Base-by-base conservation (phyloP, 2,888 invertebrate genomes). In the Antheraea yamamai region DNA sequence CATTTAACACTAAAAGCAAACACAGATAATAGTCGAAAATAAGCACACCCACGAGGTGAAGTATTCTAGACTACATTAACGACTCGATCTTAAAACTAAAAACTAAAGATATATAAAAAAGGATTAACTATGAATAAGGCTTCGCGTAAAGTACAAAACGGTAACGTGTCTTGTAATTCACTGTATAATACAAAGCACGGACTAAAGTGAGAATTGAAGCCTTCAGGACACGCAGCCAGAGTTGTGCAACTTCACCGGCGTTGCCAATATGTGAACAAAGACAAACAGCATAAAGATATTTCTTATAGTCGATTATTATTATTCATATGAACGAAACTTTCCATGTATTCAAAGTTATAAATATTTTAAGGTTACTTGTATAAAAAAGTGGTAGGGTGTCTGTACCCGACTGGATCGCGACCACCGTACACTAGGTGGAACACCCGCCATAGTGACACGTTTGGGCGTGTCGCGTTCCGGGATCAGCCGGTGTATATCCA, bases 151-250 rank as follows among this genome's bases (percentile, higher is more conserved):
- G 83, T 83, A 88, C 88, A 85, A 84, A 85, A 83, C 83, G 82
- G 86, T 83, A 85, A 84, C 80, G 81, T 79, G 83, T 78, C 82
- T 79, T 78, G 80, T 81, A 79, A 80, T 81, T 81, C 78, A 72
- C 78, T 73, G 82, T 87, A 84, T 86, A 88, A 87, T 88, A 89
- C 85, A 86, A 82, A 84, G 79, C 81, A 77, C 78, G 80, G 87
- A 88, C 87, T 84, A 88, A 88, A 92, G 92, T 92, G 92, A 89
- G 91, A 93, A 92, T 88, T 89, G 90, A 84, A 86, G 89, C 91
- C 92, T 88, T 81, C 88, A 85, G 92, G 92, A 92, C 85, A 90
- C 85, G 83, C 83, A 81, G 68, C 55, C 58, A 75, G 84, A 79
- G 81, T 90, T 90, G 89, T 89, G 89, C 88, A 92, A 91, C 79